These are phyloP conservation scores for Ispidina picta DNA, from an alignment of 2,797 vertebrate genomes.

Conservation along the genomic window DNA sequence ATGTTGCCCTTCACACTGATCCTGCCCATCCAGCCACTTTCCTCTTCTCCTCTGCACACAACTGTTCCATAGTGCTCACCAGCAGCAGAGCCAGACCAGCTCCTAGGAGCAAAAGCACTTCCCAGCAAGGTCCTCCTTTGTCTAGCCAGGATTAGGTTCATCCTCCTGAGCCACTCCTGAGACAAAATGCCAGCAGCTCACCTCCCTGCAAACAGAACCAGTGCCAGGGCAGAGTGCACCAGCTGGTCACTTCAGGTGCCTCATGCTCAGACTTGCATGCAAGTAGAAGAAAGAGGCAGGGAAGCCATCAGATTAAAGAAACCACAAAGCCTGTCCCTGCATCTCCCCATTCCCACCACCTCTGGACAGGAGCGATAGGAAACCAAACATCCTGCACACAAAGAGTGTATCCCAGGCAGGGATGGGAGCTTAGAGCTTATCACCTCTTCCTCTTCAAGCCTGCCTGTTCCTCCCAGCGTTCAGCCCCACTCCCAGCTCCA, in stretches of 20 bases:
- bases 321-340: background rate
- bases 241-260: rapidly evolving
- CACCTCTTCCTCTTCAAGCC: background rate
- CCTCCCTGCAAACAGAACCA: background rate
- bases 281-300: background rate
- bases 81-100: background rate
- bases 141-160: background rate
- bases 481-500: background rate
- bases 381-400: constrained; percentile 39
- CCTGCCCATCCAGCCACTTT: background rate
- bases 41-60: background rate
- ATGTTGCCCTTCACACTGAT: background rate
- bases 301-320: background rate
- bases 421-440: constrained; percentile 22
- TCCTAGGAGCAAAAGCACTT: background rate
- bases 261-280: background rate
- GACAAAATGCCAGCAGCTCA: background rate
- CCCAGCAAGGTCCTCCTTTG: background rate
- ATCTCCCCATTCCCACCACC: background rate
- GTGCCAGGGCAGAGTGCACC: background rate
- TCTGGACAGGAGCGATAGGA: background rate
- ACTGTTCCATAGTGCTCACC: background rate
- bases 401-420: rapidly evolving
- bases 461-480: background rate
- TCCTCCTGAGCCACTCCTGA: background rate